Conservation (phyloP, 2,113 vertebrate species). For the Pelobates fuscus region DNA sequence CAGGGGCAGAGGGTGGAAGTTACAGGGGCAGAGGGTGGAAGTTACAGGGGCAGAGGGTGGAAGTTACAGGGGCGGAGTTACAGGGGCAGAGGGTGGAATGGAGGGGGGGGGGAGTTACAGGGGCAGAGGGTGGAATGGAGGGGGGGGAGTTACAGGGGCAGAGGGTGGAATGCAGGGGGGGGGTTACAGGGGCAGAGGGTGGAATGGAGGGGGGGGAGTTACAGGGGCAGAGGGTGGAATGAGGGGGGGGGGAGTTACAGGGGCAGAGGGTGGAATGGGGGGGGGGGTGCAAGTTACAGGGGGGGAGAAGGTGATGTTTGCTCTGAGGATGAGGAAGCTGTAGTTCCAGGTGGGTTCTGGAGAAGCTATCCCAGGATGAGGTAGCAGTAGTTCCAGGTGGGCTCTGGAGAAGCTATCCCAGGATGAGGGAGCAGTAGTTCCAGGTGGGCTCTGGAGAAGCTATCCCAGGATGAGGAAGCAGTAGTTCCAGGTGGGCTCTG, state of each 20-base stretch:
- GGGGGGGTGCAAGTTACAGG: background rate
- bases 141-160: background rate
- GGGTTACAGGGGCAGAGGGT: slow-evolving; percentile 16
- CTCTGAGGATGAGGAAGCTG: too few relatives aligned
- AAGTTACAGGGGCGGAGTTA: background rate
- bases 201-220: background rate
- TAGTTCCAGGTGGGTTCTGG: too few relatives aligned
- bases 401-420: too few relatives aligned
- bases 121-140: slow-evolving; percentile 26
- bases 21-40: background rate
- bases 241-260: background rate
- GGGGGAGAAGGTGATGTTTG: too few relatives aligned
- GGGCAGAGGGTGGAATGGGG: slow-evolving; percentile 26
- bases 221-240: background rate
- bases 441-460: too few relatives aligned
- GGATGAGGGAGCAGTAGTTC: too few relatives aligned
- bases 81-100: background rate
- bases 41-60: background rate
- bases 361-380: too few relatives aligned
- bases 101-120: background rate
- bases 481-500: too few relatives aligned
- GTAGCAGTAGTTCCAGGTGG: too few relatives aligned
- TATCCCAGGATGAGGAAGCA: too few relatives aligned
- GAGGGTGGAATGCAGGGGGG: too few relatives aligned
- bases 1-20: background rate